Evolutionary conservation across 2,888 invertebrate species (phyloP).

Genomic region (Pharmacophagus antenor): DNA sequence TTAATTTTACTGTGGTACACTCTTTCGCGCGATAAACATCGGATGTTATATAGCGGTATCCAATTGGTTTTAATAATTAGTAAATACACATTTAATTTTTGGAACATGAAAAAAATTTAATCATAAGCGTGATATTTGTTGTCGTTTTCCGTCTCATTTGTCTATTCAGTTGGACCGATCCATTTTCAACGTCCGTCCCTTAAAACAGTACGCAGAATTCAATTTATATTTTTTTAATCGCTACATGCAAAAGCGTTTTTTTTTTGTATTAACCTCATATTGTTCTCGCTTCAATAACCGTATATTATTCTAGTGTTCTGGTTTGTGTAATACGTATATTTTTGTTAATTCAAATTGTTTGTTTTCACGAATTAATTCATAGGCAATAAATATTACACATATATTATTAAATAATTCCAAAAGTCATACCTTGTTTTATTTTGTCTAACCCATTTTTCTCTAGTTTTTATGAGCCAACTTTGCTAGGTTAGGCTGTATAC

Average conservation of each 20-base stretch:
- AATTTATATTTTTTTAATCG: conserved; percentile 34
- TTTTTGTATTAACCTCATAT: conserved; percentile 8
- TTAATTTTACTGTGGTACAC: too few species aligned
- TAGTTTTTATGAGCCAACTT: too few species aligned
- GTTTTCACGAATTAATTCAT: conserved; percentile 35
- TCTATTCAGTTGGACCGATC: conserved; percentile 33
- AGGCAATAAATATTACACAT: conserved; percentile 46
- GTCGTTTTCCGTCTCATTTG: background rate
- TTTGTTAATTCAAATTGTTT: conserved; percentile 13
- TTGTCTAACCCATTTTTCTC: background rate
- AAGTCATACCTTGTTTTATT: conserved; percentile 30
- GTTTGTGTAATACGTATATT: background rate
- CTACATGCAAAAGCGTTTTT: conserved; percentile 12
- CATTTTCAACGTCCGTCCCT: conserved; percentile 39
- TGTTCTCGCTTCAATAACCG: conserved; percentile 1
- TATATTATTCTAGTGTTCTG: background rate
- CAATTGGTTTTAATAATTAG: too few species aligned
- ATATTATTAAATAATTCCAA: conserved; percentile 51
- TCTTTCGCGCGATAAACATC: too few species aligned
- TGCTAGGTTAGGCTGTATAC: too few species aligned
- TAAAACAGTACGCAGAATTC: conserved; percentile 30
- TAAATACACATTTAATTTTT: too few species aligned
- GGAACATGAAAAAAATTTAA: too few species aligned
- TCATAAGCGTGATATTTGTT: too few species aligned
- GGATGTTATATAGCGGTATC: too few species aligned